These are phyloP conservation scores for Cyprinodon diabolis DNA, from an alignment of 2,797 vertebrate genomes.

Conservation along the genomic window DNA sequence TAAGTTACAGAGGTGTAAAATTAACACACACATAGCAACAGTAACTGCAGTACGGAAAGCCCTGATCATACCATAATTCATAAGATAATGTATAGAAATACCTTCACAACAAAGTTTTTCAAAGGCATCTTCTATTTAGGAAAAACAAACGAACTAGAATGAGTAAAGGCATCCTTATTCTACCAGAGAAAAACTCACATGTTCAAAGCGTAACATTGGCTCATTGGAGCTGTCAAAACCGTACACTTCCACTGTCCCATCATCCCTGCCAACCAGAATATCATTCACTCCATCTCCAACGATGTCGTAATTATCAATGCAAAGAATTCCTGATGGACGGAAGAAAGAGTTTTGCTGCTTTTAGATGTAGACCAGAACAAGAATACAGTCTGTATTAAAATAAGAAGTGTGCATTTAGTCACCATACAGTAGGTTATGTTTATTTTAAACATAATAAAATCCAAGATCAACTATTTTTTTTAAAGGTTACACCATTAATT, in stretches of 20 bases:
- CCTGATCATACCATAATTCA: no score
- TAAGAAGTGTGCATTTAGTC: background rate
- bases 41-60: no score
- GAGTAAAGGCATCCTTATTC: background rate
- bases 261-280: constrained; percentile 92
- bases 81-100: no score
- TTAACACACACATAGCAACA: no score
- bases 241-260: constrained; percentile 92
- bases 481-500: background rate
- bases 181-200: constrained; percentile 76
- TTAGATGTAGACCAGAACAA: background rate
- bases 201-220: constrained; percentile 87
- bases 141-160: background rate
- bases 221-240: constrained; percentile 85
- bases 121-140: background rate
- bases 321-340: constrained; percentile 85
- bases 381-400: background rate
- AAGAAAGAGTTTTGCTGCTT: background rate
- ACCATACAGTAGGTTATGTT: background rate
- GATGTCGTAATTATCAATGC: constrained; percentile 93
- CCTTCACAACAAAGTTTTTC: background rate
- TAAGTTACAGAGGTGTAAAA: no score
- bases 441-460: background rate
- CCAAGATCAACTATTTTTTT: no score
- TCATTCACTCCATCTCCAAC: constrained; percentile 94